phyloP scores from a whole-genome alignment of 1,140 invertebrate genomes.

The Bombus pascuorum region DNA sequence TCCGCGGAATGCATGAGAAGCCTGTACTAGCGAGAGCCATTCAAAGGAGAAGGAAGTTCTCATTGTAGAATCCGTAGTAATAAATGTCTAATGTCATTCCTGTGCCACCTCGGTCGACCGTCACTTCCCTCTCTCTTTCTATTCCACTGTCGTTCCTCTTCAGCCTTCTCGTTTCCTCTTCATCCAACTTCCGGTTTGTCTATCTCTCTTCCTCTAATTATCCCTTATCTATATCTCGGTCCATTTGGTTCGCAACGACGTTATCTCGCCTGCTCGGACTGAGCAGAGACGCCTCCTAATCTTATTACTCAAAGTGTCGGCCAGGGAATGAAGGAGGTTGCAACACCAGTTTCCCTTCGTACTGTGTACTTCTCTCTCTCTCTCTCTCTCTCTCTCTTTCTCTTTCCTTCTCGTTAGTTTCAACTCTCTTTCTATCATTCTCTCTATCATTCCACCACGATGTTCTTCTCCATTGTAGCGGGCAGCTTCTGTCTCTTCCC shows the following conservation, averaged over 20 bases:
- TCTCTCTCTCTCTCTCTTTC: conserved; percentile 4
- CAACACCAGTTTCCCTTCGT: conserved; percentile 75
- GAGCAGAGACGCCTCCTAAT: conserved; percentile 77
- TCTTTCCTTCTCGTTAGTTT: conserved; percentile 9
- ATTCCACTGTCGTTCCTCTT: neutral
- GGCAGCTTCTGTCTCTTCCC: neutral
- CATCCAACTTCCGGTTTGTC: conserved; percentile 65
- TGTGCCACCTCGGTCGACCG: conserved; percentile 56
- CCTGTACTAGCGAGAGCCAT: conserved; percentile 24
- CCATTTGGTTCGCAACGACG: conserved; percentile 81
- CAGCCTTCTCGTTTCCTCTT: conserved; percentile 52
- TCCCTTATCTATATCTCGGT: conserved; percentile 82
- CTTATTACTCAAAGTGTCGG: conserved; percentile 82
- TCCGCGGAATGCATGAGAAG: conserved; percentile 23
- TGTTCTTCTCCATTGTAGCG: conserved; percentile 7
- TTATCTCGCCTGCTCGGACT: conserved; percentile 79
- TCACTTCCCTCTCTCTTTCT: conserved; percentile 31
- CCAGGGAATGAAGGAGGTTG: conserved; percentile 75
- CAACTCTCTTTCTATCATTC: conserved; percentile 40
- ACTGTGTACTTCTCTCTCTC: conserved; percentile 50
- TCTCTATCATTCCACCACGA: conserved; percentile 55
- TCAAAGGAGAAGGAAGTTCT: conserved; percentile 68
- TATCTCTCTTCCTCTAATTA: conserved; percentile 80
- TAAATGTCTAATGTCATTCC: conserved; percentile 79
- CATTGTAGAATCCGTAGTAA: conserved; percentile 79